Evolutionary conservation across 2,113 vertebrate genomes (phyloP).

Genomic region (Notarius lentiginosus): DNA sequence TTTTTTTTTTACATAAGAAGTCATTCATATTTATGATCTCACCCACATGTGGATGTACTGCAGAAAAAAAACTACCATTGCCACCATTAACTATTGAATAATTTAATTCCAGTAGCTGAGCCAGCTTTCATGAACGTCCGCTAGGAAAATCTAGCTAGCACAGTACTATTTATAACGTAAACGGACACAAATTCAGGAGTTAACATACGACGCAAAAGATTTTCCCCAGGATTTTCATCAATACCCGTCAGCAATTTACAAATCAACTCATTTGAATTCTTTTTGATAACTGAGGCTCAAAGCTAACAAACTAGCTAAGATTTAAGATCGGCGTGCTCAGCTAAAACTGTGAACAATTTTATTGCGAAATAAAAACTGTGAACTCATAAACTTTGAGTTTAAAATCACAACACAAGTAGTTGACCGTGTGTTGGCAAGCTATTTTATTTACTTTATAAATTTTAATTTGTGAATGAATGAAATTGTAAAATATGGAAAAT

Average conservation of each 20-base stretch:
- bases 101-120: not conserved
- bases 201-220: not conserved
- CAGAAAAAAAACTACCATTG: too few relatives aligned
- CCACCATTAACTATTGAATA: not conserved
- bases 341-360: not conserved
- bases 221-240: not conserved
- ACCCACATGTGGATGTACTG: too few relatives aligned
- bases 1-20: not conserved
- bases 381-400: not conserved
- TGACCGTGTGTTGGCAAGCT: not conserved
- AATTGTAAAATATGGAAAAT: not conserved
- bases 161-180: not conserved
- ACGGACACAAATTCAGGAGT: not conserved
- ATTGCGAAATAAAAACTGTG: too few relatives aligned
- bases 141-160: not conserved
- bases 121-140: not conserved
- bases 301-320: not conserved
- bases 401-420: too few relatives aligned
- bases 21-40: not conserved
- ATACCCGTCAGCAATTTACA: not conserved
- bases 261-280: not conserved
- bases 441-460: fast-evolving
- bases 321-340: not conserved
- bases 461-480: not conserved
- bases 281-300: not conserved